Evolutionary conservation across 2,797 vertebrate genomes (phyloP).

Genomic region (Heterohyrax brucei): DNA sequence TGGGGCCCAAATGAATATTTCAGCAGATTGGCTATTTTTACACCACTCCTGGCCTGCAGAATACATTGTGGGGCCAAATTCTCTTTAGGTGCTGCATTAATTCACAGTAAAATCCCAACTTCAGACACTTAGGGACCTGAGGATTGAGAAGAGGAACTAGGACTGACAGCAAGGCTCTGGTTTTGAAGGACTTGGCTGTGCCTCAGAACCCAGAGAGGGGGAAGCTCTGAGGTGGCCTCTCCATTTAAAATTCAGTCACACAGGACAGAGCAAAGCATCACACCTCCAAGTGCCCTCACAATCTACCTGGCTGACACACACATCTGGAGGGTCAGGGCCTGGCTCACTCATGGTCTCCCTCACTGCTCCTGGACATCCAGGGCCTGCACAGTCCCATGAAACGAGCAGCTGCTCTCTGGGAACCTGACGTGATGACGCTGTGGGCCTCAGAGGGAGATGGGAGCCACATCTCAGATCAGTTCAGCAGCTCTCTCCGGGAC

Average conservation of each 20-base stretch:
- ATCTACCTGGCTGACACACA: not conserved
- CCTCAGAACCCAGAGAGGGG: slow-evolving; percentile 55
- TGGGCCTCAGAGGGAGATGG: not conserved
- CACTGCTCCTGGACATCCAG: not conserved
- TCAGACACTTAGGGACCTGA: slow-evolving; percentile 49
- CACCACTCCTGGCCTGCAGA: slow-evolving; percentile 68
- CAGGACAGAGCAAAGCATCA: slow-evolving; percentile 39
- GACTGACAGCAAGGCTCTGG: slow-evolving; percentile 4
- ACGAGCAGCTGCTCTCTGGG: not conserved
- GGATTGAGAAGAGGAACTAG: slow-evolving; percentile 49
- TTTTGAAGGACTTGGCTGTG: slow-evolving; percentile 51
- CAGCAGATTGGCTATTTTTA: slow-evolving; percentile 84
- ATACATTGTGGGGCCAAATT: slow-evolving; percentile 78
- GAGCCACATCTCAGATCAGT: slow-evolving; percentile 9
- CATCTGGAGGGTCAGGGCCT: not conserved
- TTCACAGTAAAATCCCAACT: slow-evolving; percentile 64
- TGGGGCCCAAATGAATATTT: slow-evolving; percentile 83
- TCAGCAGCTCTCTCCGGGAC: slow-evolving; percentile 11
- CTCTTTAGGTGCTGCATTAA: slow-evolving; percentile 76
- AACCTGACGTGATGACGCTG: not conserved
- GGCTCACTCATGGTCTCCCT: not conserved
- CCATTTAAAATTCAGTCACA: slow-evolving; percentile 31
- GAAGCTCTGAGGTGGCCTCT: not conserved
- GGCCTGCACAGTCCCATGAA: not conserved
- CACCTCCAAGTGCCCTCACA: not conserved